phyloP scores from a whole-genome alignment of 2,113 vertebrate species.

The Mungos mungo region DNA sequence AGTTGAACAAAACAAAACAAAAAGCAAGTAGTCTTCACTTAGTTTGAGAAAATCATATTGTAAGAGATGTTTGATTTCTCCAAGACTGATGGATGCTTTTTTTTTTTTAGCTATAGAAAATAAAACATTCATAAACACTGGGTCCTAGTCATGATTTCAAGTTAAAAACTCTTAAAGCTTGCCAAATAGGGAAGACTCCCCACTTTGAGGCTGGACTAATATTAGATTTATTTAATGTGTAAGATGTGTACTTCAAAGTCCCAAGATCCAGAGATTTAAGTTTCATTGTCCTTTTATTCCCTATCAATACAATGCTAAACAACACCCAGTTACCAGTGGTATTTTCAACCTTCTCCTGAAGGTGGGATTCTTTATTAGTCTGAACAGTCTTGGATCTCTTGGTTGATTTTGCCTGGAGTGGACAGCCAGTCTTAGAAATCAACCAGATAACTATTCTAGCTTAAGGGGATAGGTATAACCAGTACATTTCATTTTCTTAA shows the following conservation, averaged over 20 bases:
- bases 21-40: background rate
- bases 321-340: background rate
- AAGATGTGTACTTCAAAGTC: background rate
- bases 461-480: background rate
- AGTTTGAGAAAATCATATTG: background rate
- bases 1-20: conserved; percentile 45
- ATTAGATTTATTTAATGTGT: background rate
- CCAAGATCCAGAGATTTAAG: background rate
- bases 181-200: background rate
- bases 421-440: background rate
- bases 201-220: background rate
- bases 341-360: background rate
- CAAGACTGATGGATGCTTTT: background rate
- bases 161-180: background rate
- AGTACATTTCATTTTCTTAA: background rate
- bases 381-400: background rate
- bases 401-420: background rate
- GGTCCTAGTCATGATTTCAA: background rate
- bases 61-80: conserved; percentile 4
- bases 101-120: conserved; percentile 26
- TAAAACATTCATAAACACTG: background rate
- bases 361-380: background rate
- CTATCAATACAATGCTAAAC: background rate
- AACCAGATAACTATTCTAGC: background rate
- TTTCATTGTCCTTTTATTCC: background rate